Evolutionary conservation across 2,797 vertebrate species (phyloP).

Genomic region (Esox lucius): DNA sequence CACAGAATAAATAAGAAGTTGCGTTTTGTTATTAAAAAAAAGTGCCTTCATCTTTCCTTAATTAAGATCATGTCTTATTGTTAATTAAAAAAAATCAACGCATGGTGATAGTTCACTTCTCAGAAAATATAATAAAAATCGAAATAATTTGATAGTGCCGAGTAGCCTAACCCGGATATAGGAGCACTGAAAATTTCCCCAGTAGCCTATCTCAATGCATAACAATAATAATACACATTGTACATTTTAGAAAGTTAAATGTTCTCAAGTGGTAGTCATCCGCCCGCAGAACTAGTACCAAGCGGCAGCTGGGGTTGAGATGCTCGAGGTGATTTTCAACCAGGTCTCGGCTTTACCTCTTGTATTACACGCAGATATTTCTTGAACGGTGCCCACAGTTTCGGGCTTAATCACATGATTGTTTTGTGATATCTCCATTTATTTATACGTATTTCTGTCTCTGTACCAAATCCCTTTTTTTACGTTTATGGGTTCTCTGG

Average conservation of each 20-base stretch:
- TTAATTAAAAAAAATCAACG: slow-evolving; percentile 20
- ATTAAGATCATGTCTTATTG: slow-evolving; percentile 46
- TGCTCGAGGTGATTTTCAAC: slow-evolving; percentile 37
- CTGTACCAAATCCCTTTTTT: slow-evolving; percentile 14
- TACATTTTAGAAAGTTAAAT: slow-evolving; percentile 38
- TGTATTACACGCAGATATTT: slow-evolving; percentile 43
- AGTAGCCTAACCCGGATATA: slow-evolving; percentile 22
- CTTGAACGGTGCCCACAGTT: slow-evolving; percentile 18
- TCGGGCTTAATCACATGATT: neutral
- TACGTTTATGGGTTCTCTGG: neutral
- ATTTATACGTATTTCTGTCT: neutral
- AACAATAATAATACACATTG: slow-evolving; percentile 47
- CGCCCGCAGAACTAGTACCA: slow-evolving; percentile 80
- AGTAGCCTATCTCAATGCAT: slow-evolving; percentile 40
- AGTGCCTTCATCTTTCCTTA: slow-evolving; percentile 90
- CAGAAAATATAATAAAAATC: slow-evolving; percentile 28
- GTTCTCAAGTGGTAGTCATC: slow-evolving; percentile 68
- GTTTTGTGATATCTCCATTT: neutral
- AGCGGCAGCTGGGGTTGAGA: slow-evolving; percentile 61
- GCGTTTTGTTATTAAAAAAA: slow-evolving; percentile 92
- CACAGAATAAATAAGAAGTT: slow-evolving; percentile 94
- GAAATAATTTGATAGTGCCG: slow-evolving; percentile 28
- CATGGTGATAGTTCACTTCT: slow-evolving; percentile 6
- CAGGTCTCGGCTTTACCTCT: slow-evolving; percentile 51
- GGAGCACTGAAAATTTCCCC: slow-evolving; percentile 53